Percentiles rank a stretch among this genome's conserved stretches.
Evolutionary conservation across 2,797 vertebrate species (phyloP).

Genomic region (Anabacerthia variegaticeps): DNA sequence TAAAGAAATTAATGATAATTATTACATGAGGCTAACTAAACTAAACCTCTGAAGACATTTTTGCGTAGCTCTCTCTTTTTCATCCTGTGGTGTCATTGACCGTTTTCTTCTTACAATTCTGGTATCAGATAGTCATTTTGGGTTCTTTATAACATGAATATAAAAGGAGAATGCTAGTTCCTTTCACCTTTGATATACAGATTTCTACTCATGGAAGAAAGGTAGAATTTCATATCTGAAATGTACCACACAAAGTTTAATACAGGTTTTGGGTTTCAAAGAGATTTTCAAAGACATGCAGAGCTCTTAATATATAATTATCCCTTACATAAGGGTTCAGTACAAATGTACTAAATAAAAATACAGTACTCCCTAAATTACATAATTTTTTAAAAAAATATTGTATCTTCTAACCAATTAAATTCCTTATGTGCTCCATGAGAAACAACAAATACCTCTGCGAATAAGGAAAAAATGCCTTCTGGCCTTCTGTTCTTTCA

Average conservation of each 20-base stretch:
- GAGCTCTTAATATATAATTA: background rate
- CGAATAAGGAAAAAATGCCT: background rate
- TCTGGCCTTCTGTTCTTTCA: background rate
- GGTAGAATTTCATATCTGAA: background rate
- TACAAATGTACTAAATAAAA: background rate
- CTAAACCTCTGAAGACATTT: background rate
- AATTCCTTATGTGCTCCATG: background rate
- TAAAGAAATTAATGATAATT: background rate
- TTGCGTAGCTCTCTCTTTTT: background rate
- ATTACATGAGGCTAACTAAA: fast-evolving
- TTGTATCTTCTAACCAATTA: background rate
- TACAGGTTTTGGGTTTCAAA: background rate
- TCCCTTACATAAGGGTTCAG: background rate
- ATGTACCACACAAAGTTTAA: background rate
- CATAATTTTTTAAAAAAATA: background rate
- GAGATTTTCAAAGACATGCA: background rate
- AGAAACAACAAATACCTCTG: background rate
- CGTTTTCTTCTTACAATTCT: background rate
- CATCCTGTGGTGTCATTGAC: background rate
- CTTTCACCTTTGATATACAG: background rate
- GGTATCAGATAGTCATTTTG: background rate
- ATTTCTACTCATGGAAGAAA: background rate
- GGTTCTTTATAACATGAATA: background rate
- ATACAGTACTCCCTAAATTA: background rate
- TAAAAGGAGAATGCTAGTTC: background rate